Percentiles rank a stretch among this genome's conserved stretches.
phyloP scores from a whole-genome alignment of 2,888 invertebrate species.

The Agrochola lychnidis region DNA sequence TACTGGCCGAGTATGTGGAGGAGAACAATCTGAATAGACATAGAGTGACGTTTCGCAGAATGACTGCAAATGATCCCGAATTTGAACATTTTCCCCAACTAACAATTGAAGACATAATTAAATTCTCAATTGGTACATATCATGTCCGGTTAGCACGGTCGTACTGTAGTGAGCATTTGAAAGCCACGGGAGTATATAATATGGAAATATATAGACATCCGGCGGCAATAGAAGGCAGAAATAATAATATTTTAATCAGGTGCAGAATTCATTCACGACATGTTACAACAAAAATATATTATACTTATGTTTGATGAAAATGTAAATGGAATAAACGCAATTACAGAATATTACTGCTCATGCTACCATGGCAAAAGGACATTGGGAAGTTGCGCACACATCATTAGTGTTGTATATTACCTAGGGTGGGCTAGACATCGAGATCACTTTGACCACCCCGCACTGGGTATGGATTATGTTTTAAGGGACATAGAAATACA shows the following conservation, averaged over 20 bases:
- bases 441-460: slow-evolving; percentile 12
- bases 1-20: slow-evolving; percentile 17
- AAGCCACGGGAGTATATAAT: slow-evolving; percentile 18
- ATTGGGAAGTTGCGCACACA: slow-evolving; percentile 1
- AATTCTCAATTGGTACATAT: slow-evolving; percentile 38
- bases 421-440: slow-evolving; percentile 20
- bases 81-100: slow-evolving; percentile 4
- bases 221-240: slow-evolving; percentile 1
- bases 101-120: slow-evolving; percentile 28
- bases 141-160: slow-evolving; percentile 37
- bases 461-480: slow-evolving; percentile 21
- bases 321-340: not conserved
- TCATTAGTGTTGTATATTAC: slow-evolving; percentile 5
- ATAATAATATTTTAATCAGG: not conserved
- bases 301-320: not conserved
- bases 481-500: slow-evolving; percentile 20
- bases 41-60: slow-evolving; percentile 24
- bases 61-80: slow-evolving; percentile 10
- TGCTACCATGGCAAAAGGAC: not conserved
- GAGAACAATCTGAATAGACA: slow-evolving; percentile 21
- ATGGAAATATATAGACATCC: slow-evolving; percentile 1
- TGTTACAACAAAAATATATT: too few relatives aligned
- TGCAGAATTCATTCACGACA: too few relatives aligned
- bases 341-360: not conserved
- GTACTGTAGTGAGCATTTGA: slow-evolving; percentile 37